Conservation (phyloP, 2,888 invertebrate genomes). For the Lasioglossum vierecki region DNA sequence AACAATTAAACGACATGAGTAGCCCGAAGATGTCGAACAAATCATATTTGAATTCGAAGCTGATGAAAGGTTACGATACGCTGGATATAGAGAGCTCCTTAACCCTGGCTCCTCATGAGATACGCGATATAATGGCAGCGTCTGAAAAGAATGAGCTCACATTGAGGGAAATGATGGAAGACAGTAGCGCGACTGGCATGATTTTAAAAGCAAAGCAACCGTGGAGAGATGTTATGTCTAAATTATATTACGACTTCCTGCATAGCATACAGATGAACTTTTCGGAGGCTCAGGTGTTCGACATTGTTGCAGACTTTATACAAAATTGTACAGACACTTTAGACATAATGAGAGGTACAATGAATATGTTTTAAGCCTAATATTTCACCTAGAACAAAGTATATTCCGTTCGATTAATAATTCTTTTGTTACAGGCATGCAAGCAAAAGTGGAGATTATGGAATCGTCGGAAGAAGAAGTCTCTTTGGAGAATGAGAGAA, state of each 20-base stretch:
- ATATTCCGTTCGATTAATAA: background rate
- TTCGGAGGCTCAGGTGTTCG: conserved; percentile 85
- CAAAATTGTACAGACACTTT: conserved; percentile 88
- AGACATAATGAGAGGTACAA: conserved; percentile 82
- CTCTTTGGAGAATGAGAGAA: conserved; percentile 90
- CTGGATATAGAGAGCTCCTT: conserved; percentile 70
- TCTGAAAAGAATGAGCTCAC: conserved; percentile 75
- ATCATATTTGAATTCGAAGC: conserved; percentile 50
- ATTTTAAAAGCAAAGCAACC: conserved; percentile 79
- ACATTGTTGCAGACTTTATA: conserved; percentile 87
- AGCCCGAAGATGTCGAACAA: conserved; percentile 53
- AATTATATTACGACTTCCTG: conserved; percentile 80
- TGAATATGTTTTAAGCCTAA: background rate
- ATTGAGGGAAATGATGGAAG: conserved; percentile 81
- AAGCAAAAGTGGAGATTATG: conserved; percentile 79
- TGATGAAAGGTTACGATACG: conserved; percentile 55
- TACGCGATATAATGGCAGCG: conserved; percentile 72
- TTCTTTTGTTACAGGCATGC: conserved; percentile 75
- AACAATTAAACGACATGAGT: conserved; percentile 40
- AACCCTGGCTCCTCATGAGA: conserved; percentile 73
- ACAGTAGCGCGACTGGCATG: conserved; percentile 78
- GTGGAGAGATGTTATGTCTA: conserved; percentile 77
- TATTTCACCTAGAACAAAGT: background rate
- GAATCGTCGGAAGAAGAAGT: conserved; percentile 78
- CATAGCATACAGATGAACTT: conserved; percentile 79